Percentiles rank a stretch among this genome's conserved stretches.
phyloP scores from a whole-genome alignment of 2,888 invertebrate genomes.

The Lasioglossum leucozonium region DNA sequence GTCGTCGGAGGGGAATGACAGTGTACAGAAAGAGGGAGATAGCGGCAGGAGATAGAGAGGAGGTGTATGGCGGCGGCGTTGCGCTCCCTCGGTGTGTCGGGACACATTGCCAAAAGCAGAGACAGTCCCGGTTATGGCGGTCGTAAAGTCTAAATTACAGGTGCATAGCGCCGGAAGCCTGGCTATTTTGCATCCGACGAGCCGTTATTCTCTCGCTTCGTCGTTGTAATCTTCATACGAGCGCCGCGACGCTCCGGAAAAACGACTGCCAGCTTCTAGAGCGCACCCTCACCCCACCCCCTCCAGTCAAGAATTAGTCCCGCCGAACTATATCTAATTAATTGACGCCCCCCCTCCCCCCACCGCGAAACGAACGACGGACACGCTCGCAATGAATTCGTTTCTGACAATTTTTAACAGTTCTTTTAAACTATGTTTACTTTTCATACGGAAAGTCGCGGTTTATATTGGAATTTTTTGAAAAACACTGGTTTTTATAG shows the following conservation, averaged over 20 bases:
- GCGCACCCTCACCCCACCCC: background rate
- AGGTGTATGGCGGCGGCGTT: background rate
- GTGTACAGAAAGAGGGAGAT: background rate
- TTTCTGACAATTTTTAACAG: too few relatives aligned
- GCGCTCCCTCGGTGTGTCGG: conserved; percentile 14
- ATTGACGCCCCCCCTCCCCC: background rate
- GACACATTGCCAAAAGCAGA: conserved; percentile 63
- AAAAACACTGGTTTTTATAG: too few relatives aligned
- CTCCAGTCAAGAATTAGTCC: conserved; percentile 38
- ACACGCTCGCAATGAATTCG: too few relatives aligned
- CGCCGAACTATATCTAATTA: conserved; percentile 35
- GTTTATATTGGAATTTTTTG: too few relatives aligned
- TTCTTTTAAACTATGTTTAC: too few relatives aligned
- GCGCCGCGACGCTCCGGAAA: conserved; percentile 30
- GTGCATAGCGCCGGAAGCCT: conserved; percentile 49
- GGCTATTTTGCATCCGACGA: conserved; percentile 56
- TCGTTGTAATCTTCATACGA: conserved; percentile 48
- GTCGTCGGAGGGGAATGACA: conserved; percentile 4
- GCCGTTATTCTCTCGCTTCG: conserved; percentile 38
- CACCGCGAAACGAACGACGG: background rate
- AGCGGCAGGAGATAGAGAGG: background rate
- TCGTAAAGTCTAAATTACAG: conserved; percentile 70
- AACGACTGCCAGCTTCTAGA: conserved; percentile 28
- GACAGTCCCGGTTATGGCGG: conserved; percentile 63
- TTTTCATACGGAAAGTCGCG: too few relatives aligned